These are phyloP conservation scores for Pagetopsis macropterus DNA, from an alignment of 2,797 vertebrate species.

Conservation along the genomic window DNA sequence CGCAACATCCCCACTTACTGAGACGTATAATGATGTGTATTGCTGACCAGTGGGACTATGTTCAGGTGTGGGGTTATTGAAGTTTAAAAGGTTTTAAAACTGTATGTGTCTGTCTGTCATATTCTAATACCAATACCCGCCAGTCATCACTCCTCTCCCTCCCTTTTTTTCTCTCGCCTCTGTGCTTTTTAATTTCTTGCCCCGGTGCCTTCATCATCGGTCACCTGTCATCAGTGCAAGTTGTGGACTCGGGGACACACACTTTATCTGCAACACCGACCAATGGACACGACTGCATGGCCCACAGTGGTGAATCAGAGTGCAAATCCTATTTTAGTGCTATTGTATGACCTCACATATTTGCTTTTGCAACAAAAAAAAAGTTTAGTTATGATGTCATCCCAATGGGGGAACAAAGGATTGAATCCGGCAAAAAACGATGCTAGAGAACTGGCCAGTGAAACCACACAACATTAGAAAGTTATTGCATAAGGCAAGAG, in stretches of 20 bases:
- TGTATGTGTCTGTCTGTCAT: slow-evolving; percentile 60
- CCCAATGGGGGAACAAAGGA: not conserved
- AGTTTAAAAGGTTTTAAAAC: slow-evolving; percentile 59
- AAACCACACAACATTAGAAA: slow-evolving; percentile 27
- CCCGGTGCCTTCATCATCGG: slow-evolving; percentile 79
- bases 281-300: slow-evolving; percentile 35
- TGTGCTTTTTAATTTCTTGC: slow-evolving; percentile 83
- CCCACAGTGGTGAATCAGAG: slow-evolving; percentile 45
- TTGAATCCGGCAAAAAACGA: slow-evolving; percentile 1
- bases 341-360: slow-evolving; percentile 29
- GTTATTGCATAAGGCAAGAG: slow-evolving; percentile 16
- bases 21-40: slow-evolving; percentile 3
- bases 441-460: not conserved
- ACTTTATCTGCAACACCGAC: slow-evolving; percentile 60
- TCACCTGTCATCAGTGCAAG: slow-evolving; percentile 77
- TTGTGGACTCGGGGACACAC: slow-evolving; percentile 50
- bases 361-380: slow-evolving; percentile 5
- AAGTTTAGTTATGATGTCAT: slow-evolving; percentile 40
- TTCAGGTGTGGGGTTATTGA: slow-evolving; percentile 35
- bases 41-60: slow-evolving; percentile 23
- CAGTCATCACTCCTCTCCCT: slow-evolving; percentile 50
- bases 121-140: slow-evolving; percentile 77
- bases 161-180: slow-evolving; percentile 67
- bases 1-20: slow-evolving; percentile 8
- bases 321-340: not conserved